Evolutionary conservation across 2,888 invertebrate species (phyloP).

Genomic region (Chalcosyrphus nemorum): DNA sequence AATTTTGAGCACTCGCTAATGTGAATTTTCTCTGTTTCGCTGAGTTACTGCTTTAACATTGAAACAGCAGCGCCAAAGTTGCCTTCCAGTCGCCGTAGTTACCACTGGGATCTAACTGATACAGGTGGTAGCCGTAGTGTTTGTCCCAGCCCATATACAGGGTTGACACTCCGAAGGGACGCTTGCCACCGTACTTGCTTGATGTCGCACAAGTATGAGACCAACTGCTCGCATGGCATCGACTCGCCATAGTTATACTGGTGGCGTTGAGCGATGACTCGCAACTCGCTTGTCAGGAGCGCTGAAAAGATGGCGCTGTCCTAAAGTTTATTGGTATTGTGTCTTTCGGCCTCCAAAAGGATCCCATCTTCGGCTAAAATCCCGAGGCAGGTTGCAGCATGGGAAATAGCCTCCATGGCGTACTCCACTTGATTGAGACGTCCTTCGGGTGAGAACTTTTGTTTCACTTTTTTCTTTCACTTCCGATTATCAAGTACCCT

Average conservation of each 20-base stretch:
- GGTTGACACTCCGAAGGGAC: constrained; percentile 99
- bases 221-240: constrained; percentile 99
- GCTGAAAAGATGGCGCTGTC: constrained; percentile 98
- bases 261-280: constrained; percentile 97
- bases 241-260: constrained; percentile 97
- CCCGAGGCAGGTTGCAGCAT: constrained; percentile 98
- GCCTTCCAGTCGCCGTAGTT: constrained; percentile 99
- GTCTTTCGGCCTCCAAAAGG: constrained; percentile 96
- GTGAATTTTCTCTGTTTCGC: constrained; percentile 93
- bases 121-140: constrained; percentile 99
- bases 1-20: constrained; percentile 92
- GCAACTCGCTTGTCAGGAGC: constrained; percentile 96
- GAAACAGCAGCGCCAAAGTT: constrained; percentile 99
- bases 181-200: constrained; percentile 99
- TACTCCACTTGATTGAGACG: constrained; percentile 99
- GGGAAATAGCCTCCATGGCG: constrained; percentile 99
- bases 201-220: constrained; percentile 98
- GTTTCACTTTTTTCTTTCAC: too few relatives aligned
- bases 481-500: too few relatives aligned
- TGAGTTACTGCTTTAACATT: constrained; percentile 98
- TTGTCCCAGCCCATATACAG: constrained; percentile 99
- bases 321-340: constrained; percentile 98
- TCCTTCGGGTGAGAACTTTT: too few relatives aligned
- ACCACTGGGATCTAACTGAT: constrained; percentile 99
- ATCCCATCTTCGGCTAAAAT: constrained; percentile 98